These are phyloP conservation scores for Habrosyne pyritoides DNA, from an alignment of 2,888 invertebrate genomes.

Conservation along the genomic window DNA sequence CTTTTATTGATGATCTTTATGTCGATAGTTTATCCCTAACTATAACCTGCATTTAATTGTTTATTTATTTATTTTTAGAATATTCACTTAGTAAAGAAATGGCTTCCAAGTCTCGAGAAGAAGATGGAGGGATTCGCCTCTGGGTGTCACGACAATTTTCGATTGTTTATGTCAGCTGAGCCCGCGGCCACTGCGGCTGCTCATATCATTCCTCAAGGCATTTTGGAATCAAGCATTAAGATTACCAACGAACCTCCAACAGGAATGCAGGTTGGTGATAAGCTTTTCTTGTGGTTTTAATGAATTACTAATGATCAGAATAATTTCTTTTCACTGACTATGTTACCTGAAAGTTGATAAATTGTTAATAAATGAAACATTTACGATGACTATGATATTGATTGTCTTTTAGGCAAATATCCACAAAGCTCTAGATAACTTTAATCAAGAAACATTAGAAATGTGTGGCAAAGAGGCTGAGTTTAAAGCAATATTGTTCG, in stretches of 20 bases:
- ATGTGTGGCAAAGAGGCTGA: conserved; percentile 98
- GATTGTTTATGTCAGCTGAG: conserved; percentile 97
- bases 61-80: conserved; percentile 90
- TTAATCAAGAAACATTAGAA: conserved; percentile 96
- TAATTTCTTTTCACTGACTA: no score
- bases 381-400: not conserved
- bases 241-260: conserved; percentile 99
- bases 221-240: conserved; percentile 97
- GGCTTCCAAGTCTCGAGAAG: conserved; percentile 95
- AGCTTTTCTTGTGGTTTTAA: conserved; percentile 4
- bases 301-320: no score
- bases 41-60: no score
- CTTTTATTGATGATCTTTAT: not conserved
- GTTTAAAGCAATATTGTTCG: conserved; percentile 96
- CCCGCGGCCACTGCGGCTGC: conserved; percentile 93
- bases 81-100: conserved; percentile 97
- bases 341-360: no score
- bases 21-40: not conserved
- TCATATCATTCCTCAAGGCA: conserved; percentile 98
- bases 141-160: conserved; percentile 90
- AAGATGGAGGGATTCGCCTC: conserved; percentile 93
- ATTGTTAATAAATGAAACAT: no score
- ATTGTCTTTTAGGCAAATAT: conserved; percentile 88
- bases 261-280: conserved; percentile 88
- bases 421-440: conserved; percentile 97